phyloP scores from a whole-genome alignment of 2,888 invertebrate species.

The Platerodrilus igneus region DNA sequence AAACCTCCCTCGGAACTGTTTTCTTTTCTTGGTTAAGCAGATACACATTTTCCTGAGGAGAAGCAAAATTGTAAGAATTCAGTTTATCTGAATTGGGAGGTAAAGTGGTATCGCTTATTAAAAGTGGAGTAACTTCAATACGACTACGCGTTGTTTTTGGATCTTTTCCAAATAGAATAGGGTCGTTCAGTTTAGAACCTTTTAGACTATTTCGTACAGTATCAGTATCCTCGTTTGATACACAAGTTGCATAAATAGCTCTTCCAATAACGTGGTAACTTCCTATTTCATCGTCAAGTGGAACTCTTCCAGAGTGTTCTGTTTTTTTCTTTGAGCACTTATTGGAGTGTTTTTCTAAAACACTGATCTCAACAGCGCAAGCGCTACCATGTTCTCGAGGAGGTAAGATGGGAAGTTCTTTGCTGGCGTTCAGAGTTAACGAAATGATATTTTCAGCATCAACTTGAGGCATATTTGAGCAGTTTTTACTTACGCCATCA shows the following conservation, averaged over 20 bases:
- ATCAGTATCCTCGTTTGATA: background rate
- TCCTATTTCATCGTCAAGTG: conserved; percentile 27
- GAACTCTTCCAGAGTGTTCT: conserved; percentile 17
- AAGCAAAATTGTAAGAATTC: no score
- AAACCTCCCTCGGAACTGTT: no score
- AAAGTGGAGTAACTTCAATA: conserved; percentile 20
- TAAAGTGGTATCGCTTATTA: no score
- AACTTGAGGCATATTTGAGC: no score
- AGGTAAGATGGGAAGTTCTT: conserved; percentile 1
- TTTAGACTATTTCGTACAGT: conserved; percentile 17
- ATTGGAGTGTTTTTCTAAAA: conserved; percentile 33
- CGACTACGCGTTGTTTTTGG: conserved; percentile 14
- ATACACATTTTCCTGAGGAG: no score
- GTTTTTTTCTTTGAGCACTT: conserved; percentile 26
- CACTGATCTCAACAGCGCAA: conserved; percentile 32
- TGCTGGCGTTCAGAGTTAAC: background rate
- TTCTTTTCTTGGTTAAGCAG: no score
- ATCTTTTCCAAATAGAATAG: conserved; percentile 14
- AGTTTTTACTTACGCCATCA: no score
- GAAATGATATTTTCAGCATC: no score
- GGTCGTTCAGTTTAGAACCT: conserved; percentile 20
- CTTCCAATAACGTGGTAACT: conserved; percentile 28
- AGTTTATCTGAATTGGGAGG: no score
- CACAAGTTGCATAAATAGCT: conserved; percentile 12
- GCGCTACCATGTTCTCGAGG: conserved; percentile 30